Evolutionary conservation across 2,888 invertebrate genomes (phyloP).

Genomic region (Calliscelio sp.): DNA sequence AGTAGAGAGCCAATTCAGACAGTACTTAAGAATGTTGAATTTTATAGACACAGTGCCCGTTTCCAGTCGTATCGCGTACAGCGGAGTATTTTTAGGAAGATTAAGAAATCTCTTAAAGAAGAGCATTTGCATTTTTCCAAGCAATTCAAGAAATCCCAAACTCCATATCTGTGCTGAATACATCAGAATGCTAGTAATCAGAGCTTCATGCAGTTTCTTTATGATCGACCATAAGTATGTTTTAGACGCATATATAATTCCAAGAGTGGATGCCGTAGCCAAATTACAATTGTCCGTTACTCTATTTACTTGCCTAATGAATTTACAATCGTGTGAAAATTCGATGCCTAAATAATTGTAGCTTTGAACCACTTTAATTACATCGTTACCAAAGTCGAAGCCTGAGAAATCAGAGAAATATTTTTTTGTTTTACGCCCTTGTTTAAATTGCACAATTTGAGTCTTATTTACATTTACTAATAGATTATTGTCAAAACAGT

Average conservation of each 20-base stretch:
- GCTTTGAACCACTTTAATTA: neutral
- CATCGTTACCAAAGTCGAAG: neutral
- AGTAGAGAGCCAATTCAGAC: constrained; percentile 10
- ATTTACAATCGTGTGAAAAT: neutral
- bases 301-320: neutral
- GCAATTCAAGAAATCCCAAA: neutral
- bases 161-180: constrained; percentile 7
- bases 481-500: neutral
- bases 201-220: constrained; percentile 12
- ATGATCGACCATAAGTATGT: neutral
- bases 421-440: too few relatives aligned
- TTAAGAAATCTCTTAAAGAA: constrained; percentile 2
- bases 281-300: neutral
- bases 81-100: constrained; percentile 6
- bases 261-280: neutral
- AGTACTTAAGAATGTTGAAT: neutral
- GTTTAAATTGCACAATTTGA: neutral
- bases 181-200: neutral
- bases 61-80: constrained; percentile 10
- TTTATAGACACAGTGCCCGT: neutral
- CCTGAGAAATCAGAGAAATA: neutral
- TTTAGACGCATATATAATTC: neutral
- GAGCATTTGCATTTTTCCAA: neutral
- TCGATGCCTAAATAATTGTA: neutral
- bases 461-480: neutral